Evolutionary conservation across 2,888 invertebrate genomes (phyloP).

Genomic region (Ophion costatus): DNA sequence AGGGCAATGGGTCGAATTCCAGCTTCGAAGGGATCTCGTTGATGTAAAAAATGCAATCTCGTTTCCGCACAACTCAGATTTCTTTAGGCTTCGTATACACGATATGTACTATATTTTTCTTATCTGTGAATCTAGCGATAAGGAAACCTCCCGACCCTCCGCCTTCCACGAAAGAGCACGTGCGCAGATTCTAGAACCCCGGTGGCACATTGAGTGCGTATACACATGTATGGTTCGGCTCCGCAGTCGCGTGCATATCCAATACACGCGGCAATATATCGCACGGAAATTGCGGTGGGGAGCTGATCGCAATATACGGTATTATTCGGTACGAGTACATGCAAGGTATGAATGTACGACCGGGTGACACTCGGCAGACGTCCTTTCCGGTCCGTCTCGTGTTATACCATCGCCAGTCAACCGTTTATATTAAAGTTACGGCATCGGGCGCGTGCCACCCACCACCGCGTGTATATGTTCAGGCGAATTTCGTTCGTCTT

Average conservation of each 20-base stretch:
- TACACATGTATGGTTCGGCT: slow-evolving; percentile 6
- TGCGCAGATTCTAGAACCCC: slow-evolving; percentile 60
- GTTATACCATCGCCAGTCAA: slow-evolving; percentile 80
- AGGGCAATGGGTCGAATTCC: neutral
- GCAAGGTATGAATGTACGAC: slow-evolving; percentile 75
- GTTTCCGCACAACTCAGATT: neutral
- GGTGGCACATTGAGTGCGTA: slow-evolving; percentile 41
- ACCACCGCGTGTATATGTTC: slow-evolving; percentile 58
- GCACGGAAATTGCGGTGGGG: slow-evolving; percentile 65
- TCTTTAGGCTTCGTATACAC: neutral
- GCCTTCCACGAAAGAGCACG: slow-evolving; percentile 52
- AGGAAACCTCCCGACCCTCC: slow-evolving; percentile 43
- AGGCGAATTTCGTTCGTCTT: slow-evolving; percentile 64
- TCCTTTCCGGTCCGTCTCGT: slow-evolving; percentile 82
- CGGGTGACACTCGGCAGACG: slow-evolving; percentile 81
- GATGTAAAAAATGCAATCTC: neutral
- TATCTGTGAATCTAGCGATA: slow-evolving; percentile 53
- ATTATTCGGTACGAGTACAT: slow-evolving; percentile 60
- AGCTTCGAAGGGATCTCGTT: neutral
- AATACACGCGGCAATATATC: slow-evolving; percentile 16
- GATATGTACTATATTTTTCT: slow-evolving; percentile 59
- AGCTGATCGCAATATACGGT: slow-evolving; percentile 56
- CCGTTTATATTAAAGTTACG: slow-evolving; percentile 82
- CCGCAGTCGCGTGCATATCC: neutral
- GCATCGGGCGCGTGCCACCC: slow-evolving; percentile 81